These are phyloP conservation scores for Nyctalus aviator DNA, from an alignment of 2,797 vertebrate species.

Conservation along the genomic window DNA sequence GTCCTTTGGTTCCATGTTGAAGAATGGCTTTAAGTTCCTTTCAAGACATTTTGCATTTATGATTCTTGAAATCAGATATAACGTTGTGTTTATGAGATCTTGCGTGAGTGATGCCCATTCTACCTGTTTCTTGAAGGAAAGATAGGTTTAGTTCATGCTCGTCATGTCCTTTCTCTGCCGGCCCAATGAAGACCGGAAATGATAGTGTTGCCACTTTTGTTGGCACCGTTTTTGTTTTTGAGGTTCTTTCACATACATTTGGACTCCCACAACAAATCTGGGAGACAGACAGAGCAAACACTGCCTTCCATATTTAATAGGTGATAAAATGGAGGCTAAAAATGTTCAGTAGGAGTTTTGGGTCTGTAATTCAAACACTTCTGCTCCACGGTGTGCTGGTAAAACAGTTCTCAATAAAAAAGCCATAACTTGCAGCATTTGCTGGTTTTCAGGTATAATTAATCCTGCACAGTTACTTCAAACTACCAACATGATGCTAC, in stretches of 20 bases:
- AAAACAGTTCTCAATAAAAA: not conserved
- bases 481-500: not conserved
- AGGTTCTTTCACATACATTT: not conserved
- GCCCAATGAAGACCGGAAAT: not conserved
- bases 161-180: not conserved
- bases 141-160: not conserved
- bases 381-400: not conserved
- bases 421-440: not conserved
- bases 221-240: not conserved
- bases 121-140: not conserved
- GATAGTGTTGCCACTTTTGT: not conserved
- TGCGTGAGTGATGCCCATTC: not conserved
- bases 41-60: not conserved
- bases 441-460: not conserved
- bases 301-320: not conserved
- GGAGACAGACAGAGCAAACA: not conserved
- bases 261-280: not conserved
- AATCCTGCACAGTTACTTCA: not conserved
- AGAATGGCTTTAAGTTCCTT: not conserved
- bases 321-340: not conserved
- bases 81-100: not conserved
- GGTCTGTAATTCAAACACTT: constrained; percentile 15
- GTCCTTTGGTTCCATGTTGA: not conserved
- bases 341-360: not conserved
- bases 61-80: not conserved